phyloP scores from a whole-genome alignment of 2,888 invertebrate species.

The Eristalis intricaria region DNA sequence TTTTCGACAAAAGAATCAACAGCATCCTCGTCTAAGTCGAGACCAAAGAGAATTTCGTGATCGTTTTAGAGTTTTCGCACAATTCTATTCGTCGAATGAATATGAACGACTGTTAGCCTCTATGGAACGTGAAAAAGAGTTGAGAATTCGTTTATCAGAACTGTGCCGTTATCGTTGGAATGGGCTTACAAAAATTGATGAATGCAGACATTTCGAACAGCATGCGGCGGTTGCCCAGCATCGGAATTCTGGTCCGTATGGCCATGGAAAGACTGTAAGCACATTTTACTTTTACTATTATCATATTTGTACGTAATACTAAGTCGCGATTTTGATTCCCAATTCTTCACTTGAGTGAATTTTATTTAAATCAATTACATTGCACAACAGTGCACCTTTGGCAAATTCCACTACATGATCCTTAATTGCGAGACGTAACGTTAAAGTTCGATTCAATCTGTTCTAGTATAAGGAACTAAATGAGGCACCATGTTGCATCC shows the following conservation, averaged over 20 bases:
- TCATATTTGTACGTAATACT: background rate
- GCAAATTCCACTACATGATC: no score
- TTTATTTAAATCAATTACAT: background rate
- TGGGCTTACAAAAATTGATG: constrained; percentile 91
- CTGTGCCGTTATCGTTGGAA: constrained; percentile 91
- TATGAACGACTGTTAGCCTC: constrained; percentile 90
- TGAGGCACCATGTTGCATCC: background rate
- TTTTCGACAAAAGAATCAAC: constrained; percentile 84
- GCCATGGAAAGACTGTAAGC: constrained; percentile 81
- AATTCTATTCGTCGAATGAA: constrained; percentile 93
- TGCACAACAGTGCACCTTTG: no score
- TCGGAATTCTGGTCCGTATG: constrained; percentile 81
- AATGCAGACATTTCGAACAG: constrained; percentile 94
- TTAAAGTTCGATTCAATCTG: no score
- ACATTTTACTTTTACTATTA: background rate
- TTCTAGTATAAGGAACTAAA: background rate
- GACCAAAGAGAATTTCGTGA: constrained; percentile 87
- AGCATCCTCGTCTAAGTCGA: constrained; percentile 79
- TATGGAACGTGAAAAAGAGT: constrained; percentile 91
- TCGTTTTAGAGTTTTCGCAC: constrained; percentile 91
- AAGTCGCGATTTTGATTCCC: background rate
- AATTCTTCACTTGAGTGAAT: background rate
- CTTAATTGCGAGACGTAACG: no score
- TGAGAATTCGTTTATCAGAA: constrained; percentile 91
- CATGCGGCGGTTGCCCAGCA: constrained; percentile 86